Conservation (phyloP, 2,888 invertebrate species). For the Hypercompe scribonia region DNA sequence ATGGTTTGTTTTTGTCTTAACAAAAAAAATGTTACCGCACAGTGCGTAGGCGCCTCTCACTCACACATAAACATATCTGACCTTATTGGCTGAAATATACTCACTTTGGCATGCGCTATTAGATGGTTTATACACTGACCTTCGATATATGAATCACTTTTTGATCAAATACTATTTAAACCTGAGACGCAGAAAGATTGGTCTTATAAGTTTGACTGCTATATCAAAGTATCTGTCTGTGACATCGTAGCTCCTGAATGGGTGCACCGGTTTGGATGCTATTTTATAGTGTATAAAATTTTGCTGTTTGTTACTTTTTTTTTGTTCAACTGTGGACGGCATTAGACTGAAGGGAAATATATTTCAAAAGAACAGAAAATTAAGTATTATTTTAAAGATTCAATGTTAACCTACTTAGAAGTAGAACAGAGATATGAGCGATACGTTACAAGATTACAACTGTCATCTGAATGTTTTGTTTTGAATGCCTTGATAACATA, state of each 20-base stretch:
- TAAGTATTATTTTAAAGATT: background rate
- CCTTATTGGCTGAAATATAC: slow-evolving; percentile 32
- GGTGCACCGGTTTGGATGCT: too few species aligned
- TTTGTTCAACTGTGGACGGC: too few species aligned
- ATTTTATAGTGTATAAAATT: too few species aligned
- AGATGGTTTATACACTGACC: slow-evolving; percentile 32
- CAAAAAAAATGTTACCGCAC: slow-evolving; percentile 41
- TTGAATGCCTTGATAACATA: background rate
- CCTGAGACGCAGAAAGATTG: too few species aligned
- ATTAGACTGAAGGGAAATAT: too few species aligned
- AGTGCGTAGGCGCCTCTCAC: slow-evolving; percentile 44
- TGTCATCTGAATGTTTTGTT: background rate
- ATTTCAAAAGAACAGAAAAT: too few species aligned
- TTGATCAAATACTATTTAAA: too few species aligned
- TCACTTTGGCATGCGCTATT: slow-evolving; percentile 18
- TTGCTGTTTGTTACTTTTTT: too few species aligned
- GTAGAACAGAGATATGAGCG: slow-evolving; percentile 9
- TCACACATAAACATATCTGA: slow-evolving; percentile 31
- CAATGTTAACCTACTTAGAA: slow-evolving; percentile 12
- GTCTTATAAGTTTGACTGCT: too few species aligned
- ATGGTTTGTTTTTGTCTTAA: slow-evolving; percentile 33
- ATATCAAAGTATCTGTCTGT: too few species aligned
- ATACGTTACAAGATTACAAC: slow-evolving; percentile 4
- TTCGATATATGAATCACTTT: slow-evolving; percentile 24
- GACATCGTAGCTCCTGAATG: too few species aligned